Evolutionary conservation across 2,888 invertebrate species (phyloP).

Genomic region (Acleris literana): DNA sequence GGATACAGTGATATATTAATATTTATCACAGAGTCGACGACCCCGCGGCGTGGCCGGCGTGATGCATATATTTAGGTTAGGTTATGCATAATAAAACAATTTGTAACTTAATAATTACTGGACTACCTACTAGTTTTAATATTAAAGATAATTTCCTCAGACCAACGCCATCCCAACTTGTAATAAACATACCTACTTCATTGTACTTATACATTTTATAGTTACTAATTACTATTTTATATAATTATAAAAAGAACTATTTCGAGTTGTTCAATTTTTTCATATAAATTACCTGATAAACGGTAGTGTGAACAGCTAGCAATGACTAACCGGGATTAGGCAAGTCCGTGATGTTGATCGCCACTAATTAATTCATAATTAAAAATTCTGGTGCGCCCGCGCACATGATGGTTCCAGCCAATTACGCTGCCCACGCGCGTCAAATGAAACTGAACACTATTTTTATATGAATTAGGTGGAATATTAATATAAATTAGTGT

Average conservation of each 20-base stretch:
- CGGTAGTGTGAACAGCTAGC: slow-evolving; percentile 47
- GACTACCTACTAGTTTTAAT: not conserved
- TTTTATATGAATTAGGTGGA: slow-evolving; percentile 55
- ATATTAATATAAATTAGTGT: slow-evolving; percentile 58
- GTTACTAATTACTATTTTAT: too few relatives aligned
- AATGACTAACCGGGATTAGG: slow-evolving; percentile 67
- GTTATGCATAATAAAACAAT: slow-evolving; percentile 33
- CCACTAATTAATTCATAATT: slow-evolving; percentile 83
- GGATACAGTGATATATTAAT: slow-evolving; percentile 56
- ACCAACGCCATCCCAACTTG: too few relatives aligned
- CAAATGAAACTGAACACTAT: slow-evolving; percentile 66
- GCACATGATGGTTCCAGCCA: slow-evolving; percentile 73
- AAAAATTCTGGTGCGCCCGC: slow-evolving; percentile 82
- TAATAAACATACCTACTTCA: too few relatives aligned
- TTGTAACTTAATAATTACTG: slow-evolving; percentile 32
- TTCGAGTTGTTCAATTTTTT: not conserved
- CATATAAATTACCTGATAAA: slow-evolving; percentile 21
- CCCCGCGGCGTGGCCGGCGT: slow-evolving; percentile 62
- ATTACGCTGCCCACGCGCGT: slow-evolving; percentile 63
- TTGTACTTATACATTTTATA: too few relatives aligned
- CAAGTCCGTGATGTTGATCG: slow-evolving; percentile 77
- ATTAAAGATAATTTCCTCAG: too few relatives aligned
- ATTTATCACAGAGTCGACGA: slow-evolving; percentile 75
- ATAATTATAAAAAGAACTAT: not conserved
- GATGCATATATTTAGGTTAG: slow-evolving; percentile 51